These are phyloP conservation scores for Phyllopteryx taeniolatus DNA, from an alignment of 2,113 vertebrate species.

Conservation along the genomic window DNA sequence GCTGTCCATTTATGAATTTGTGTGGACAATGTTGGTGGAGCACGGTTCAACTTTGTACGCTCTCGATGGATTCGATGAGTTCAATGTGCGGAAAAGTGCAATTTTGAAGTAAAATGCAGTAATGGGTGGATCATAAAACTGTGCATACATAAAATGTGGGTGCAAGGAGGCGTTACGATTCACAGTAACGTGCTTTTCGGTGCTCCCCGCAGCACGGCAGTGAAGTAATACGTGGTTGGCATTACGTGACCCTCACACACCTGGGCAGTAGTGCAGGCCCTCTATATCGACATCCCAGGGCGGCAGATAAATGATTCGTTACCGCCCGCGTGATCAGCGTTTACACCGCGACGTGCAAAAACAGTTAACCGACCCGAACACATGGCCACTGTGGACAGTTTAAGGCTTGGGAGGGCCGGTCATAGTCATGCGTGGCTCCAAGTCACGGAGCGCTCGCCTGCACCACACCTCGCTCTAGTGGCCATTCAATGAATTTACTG, in stretches of 20 bases:
- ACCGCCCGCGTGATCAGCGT: neutral
- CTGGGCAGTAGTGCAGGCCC: constrained; percentile 27
- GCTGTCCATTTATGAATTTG: no score
- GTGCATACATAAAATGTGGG: neutral
- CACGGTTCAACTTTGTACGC: no score
- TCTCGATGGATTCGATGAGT: no score
- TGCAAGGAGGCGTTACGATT: no score
- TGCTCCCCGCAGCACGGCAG: no score
- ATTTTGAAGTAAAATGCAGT: no score
- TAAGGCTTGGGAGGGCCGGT: constrained; percentile 5
- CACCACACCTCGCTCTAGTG: constrained; percentile 53
- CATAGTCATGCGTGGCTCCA: constrained; percentile 2
- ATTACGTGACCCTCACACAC: constrained; percentile 5
- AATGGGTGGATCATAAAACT: no score
- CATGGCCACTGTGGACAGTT: constrained; percentile 34
- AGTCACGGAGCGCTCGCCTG: neutral
- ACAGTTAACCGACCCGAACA: constrained; percentile 27
- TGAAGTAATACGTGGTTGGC: neutral
- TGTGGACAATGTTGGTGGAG: no score
- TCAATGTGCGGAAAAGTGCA: no score
- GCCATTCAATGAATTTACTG: neutral
- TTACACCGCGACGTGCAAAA: constrained; percentile 17
- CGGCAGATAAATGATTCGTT: constrained; percentile 50
- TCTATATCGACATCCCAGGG: constrained; percentile 48
- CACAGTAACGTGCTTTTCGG: no score